phyloP scores from a whole-genome alignment of 2,113 vertebrate genomes.

The Cranoglanis bouderius region DNA sequence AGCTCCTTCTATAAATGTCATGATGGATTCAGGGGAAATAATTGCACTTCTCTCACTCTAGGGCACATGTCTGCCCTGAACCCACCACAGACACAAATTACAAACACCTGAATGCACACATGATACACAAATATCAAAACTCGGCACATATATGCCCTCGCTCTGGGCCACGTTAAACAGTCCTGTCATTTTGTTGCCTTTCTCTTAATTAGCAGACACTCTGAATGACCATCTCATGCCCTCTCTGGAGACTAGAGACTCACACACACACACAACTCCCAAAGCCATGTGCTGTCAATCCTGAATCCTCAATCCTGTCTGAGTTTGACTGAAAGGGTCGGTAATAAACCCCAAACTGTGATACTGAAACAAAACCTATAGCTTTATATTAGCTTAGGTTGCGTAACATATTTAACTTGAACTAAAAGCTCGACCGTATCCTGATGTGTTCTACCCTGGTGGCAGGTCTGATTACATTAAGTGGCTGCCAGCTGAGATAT shows the following conservation, averaged over 20 bases:
- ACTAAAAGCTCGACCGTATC: background rate
- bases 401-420: constrained; percentile 16
- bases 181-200: constrained; percentile 43
- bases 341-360: background rate
- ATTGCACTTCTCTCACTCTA: background rate
- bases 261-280: constrained; percentile 22
- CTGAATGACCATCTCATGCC: constrained; percentile 7
- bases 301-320: background rate
- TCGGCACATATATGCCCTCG: constrained; percentile 22
- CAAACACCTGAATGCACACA: background rate
- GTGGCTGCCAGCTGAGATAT: constrained; percentile 10
- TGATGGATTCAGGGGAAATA: background rate
- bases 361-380: constrained; percentile 14
- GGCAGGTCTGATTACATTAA: constrained; percentile 21
- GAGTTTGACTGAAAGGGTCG: constrained; percentile 7
- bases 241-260: constrained; percentile 25
- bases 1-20: background rate
- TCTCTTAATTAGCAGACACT: constrained; percentile 48
- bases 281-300: constrained; percentile 3
- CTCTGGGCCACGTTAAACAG: constrained; percentile 22
- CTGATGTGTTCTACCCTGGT: background rate
- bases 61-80: background rate
- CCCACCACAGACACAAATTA: background rate
- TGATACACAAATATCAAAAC: background rate
- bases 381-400: background rate